Conservation (phyloP, 2,113 vertebrate genomes). For the Toxostoma redivivum region DNA sequence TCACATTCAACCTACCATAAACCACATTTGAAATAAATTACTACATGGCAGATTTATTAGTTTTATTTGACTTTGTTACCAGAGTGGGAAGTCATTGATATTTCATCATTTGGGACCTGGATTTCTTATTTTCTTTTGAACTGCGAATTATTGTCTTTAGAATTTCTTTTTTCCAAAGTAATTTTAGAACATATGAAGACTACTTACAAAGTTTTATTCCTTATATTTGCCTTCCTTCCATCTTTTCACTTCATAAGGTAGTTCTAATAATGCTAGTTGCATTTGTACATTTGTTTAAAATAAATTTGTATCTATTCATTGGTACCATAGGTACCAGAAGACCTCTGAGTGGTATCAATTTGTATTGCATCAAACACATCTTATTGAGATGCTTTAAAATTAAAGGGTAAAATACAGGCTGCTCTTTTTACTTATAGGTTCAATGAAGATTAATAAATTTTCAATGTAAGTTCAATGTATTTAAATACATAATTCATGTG, state of each 20-base stretch:
- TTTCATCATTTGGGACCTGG: neutral
- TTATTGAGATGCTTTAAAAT: neutral
- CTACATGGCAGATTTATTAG: neutral
- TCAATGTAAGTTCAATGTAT: neutral
- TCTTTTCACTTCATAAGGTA: neutral
- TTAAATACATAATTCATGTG: neutral
- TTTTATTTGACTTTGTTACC: neutral
- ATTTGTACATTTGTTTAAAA: neutral
- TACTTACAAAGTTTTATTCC: neutral
- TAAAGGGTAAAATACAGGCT: neutral
- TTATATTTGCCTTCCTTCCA: neutral
- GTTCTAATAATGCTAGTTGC: neutral
- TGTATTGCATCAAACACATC: neutral
- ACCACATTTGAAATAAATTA: neutral
- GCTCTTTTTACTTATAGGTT: neutral
- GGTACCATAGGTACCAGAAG: neutral
- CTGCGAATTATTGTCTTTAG: neutral
- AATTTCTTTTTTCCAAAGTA: neutral
- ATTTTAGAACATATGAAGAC: neutral
- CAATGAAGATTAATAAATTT: neutral
- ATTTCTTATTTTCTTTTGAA: neutral
- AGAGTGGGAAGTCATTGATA: neutral
- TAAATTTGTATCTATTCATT: neutral
- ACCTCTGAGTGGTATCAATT: neutral
- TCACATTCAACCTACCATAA: neutral